Conservation (phyloP, 2,888 invertebrate species). For the Epiblema foenella region DNA sequence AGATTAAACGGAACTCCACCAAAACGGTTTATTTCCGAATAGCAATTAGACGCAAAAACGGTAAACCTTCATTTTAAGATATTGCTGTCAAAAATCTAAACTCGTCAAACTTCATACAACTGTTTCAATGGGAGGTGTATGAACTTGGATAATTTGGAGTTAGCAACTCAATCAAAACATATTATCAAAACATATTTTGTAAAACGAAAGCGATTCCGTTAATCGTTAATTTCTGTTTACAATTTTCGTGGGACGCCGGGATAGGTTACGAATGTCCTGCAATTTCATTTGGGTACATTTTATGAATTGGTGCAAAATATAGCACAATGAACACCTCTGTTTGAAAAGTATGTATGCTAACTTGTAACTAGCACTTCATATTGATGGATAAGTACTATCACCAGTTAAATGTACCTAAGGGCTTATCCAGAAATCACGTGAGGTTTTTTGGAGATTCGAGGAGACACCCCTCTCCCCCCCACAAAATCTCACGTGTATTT, state of each 20-base stretch:
- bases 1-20: neutral
- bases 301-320: neutral
- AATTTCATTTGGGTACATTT: neutral
- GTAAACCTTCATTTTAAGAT: conserved; percentile 32
- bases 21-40: conserved; percentile 14
- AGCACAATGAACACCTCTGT: neutral
- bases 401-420: no score
- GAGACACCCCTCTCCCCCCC: no score
- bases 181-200: conserved; percentile 71
- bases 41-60: conserved; percentile 28
- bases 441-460: no score
- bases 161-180: conserved; percentile 68
- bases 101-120: conserved; percentile 44
- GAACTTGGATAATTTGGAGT: conserved; percentile 57
- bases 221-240: conserved; percentile 53
- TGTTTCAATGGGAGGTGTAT: conserved; percentile 33
- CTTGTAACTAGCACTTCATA: no score
- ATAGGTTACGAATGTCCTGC: neutral
- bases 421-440: no score
- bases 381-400: no score
- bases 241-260: neutral
- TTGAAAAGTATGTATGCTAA: no score
- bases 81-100: conserved; percentile 31
- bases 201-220: conserved; percentile 70
- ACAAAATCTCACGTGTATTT: no score